These are phyloP conservation scores for Geotrypetes seraphini DNA, from an alignment of 2,797 vertebrate species.

Conservation along the genomic window DNA sequence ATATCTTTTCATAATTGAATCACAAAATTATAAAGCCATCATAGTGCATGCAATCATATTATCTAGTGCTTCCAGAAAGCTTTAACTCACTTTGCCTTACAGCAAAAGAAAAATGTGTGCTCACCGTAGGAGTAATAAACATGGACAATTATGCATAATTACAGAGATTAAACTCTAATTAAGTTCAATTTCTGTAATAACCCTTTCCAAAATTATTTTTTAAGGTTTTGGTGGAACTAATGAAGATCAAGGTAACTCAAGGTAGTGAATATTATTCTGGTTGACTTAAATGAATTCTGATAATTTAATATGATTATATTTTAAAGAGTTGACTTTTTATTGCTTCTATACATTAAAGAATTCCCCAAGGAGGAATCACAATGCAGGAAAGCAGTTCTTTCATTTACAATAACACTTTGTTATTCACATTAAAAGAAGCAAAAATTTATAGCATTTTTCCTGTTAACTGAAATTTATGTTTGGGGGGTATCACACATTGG, in stretches of 20 bases:
- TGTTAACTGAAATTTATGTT: too few relatives aligned
- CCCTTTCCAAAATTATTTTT: slow-evolving; percentile 30
- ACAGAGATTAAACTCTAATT: slow-evolving; percentile 51
- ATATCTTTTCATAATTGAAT: slow-evolving; percentile 30
- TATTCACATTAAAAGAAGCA: too few relatives aligned
- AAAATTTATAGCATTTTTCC: too few relatives aligned
- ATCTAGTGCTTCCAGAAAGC: slow-evolving; percentile 27
- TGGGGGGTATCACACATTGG: too few relatives aligned
- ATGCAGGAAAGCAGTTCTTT: neutral
- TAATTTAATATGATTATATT: neutral
- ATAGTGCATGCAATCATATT: slow-evolving; percentile 38
- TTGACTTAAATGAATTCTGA: neutral
- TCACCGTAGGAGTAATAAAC: slow-evolving; percentile 45
- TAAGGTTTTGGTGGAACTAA: slow-evolving; percentile 32
- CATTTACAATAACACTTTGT: too few relatives aligned
- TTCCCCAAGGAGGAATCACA: slow-evolving; percentile 4
- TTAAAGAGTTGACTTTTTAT: slow-evolving; percentile 1
- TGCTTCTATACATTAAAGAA: neutral
- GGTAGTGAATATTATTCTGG: neutral
- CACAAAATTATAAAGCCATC: slow-evolving; percentile 39
- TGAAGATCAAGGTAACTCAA: slow-evolving; percentile 34
- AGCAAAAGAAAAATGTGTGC: slow-evolving; percentile 38
- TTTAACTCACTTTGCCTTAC: slow-evolving; percentile 32
- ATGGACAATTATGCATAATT: slow-evolving; percentile 49
- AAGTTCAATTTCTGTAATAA: slow-evolving; percentile 46